These are phyloP conservation scores for Danaus chrysippus DNA, from an alignment of 2,888 invertebrate species.

Conservation along the genomic window DNA sequence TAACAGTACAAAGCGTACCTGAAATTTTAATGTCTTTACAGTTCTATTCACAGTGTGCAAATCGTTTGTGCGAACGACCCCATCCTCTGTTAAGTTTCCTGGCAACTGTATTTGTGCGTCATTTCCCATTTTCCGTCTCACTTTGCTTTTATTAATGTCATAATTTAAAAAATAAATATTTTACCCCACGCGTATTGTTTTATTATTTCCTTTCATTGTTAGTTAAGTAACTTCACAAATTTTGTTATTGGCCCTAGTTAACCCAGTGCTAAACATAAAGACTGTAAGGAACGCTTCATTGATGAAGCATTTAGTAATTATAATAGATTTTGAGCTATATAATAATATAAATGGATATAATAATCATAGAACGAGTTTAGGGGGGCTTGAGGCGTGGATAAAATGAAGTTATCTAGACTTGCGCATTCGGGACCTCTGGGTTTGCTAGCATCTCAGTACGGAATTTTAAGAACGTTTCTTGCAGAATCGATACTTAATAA, in stretches of 20 bases:
- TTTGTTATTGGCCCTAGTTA: constrained; percentile 21
- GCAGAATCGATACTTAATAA: too few species aligned
- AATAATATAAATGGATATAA: constrained; percentile 38
- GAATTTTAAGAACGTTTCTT: too few species aligned
- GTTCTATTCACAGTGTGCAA: constrained; percentile 51
- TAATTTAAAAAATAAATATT: constrained; percentile 47
- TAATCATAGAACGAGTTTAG: constrained; percentile 52
- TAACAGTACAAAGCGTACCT: constrained; percentile 43
- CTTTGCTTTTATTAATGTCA: constrained; percentile 51
- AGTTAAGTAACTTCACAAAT: constrained; percentile 23
- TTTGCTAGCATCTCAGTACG: constrained; percentile 3
- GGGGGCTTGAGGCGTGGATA: constrained; percentile 68
- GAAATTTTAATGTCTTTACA: constrained; percentile 62
- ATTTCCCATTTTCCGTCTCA: constrained; percentile 69
- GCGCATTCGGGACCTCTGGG: constrained; percentile 50
- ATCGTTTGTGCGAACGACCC: constrained; percentile 56
- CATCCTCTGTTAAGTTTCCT: constrained; percentile 58
- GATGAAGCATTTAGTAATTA: constrained; percentile 33
- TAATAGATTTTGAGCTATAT: constrained; percentile 41
- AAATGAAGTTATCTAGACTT: constrained; percentile 74
- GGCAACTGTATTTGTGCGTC: constrained; percentile 71
- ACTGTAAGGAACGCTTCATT: background rate
- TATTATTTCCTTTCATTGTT: constrained; percentile 23
- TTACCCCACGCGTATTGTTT: constrained; percentile 25
- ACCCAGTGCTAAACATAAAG: background rate